Percentiles rank a stretch among this genome's conserved stretches.
Conservation (phyloP, 2,113 vertebrate genomes). For the Anguilla rostrata region DNA sequence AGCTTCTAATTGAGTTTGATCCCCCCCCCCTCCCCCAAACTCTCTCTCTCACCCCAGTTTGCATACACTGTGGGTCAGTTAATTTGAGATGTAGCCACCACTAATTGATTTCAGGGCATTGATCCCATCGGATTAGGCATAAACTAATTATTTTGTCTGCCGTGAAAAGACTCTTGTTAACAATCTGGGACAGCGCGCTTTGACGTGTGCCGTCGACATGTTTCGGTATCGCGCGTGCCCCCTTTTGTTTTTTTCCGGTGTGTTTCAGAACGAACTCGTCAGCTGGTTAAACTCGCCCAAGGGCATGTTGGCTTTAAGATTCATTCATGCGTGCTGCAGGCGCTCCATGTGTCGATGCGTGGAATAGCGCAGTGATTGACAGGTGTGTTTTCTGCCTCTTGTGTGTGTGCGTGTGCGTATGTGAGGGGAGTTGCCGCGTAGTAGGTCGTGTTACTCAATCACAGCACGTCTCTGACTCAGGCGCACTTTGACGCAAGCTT, state of each 20-base stretch:
- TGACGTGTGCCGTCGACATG: not conserved
- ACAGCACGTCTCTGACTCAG: not conserved
- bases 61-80: not conserved
- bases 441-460: not conserved
- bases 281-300: not conserved
- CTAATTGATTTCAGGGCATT: slow-evolving; percentile 8
- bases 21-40: not conserved
- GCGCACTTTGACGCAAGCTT: not conserved
- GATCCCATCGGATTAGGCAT: not conserved
- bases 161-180: not conserved
- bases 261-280: not conserved
- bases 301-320: not conserved
- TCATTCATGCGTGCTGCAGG: not conserved
- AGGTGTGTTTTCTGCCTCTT: not conserved
- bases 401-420: not conserved
- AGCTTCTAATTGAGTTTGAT: not conserved
- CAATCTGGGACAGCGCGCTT: not conserved
- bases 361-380: not conserved
- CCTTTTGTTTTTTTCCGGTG: not conserved
- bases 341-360: not conserved
- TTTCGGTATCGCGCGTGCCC: not conserved
- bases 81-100: not conserved
- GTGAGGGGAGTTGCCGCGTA: not conserved
- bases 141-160: not conserved
- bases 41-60: not conserved